Evolutionary conservation across 2,888 invertebrate species (phyloP), one percentile per base, ranked within the genome.

Genomic region (Metacarcinus magister): DNA sequence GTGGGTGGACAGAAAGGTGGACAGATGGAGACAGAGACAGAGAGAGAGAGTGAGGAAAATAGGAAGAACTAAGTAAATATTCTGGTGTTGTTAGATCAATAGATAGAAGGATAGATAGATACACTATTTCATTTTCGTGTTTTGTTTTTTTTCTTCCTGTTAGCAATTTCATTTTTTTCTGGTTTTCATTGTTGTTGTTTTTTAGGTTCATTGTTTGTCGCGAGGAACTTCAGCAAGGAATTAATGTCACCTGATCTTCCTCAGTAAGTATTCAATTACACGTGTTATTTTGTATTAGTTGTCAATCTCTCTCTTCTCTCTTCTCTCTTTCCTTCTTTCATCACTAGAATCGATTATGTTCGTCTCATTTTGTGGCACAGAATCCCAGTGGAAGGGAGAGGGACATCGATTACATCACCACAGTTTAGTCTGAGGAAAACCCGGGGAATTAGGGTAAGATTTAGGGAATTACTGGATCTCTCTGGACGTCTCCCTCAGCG

Each of bases 401-500:
- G 7, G 10, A 82, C 28, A 82, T 82, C 82, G 82, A 82, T 82
- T 82, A 82, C 82, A 32, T 10, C 23, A 13, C 28, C 82, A 32
- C 82, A 82, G 32, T 82, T 82, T 82, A 23, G 82, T 82, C 82
- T 32, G 82, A 28, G 82, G 82, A 82, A 82, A 82, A 82, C 82
- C 82, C 28, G 7, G 13, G 82, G 82, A 82, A 82, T 82, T 82
- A 82, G 13, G 82, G 82, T 2, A 82, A 32, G 82, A 82, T 82
- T 32, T 82, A 32, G 82, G 82, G 82, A 28, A 82, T 82, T 82
- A 82, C 82, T 82, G 82, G 82, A 32, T 28, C 82, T 32, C 82
- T 28, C 32, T 10, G 32, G 67, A 16, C 67, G 67, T 67, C 67
- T 67, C 67, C 4, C 67, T 67, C 54, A 54, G 67, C 67, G 67